Evolutionary conservation across 2,113 vertebrate genomes (phyloP).

Genomic region (Rhabdomys dilectus): DNA sequence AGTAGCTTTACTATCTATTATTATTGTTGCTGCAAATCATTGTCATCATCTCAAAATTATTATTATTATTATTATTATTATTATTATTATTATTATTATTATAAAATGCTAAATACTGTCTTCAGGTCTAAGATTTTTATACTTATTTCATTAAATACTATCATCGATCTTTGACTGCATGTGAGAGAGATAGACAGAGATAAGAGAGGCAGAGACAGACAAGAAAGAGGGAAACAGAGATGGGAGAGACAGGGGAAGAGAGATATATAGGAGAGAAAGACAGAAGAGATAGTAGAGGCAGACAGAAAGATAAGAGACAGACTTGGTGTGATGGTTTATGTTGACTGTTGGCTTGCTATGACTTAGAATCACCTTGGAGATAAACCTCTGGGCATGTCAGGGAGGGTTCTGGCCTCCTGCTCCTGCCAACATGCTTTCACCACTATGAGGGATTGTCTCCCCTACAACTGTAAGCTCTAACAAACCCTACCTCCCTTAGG

Average conservation of each 20-base stretch:
- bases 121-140: background rate
- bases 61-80: no score
- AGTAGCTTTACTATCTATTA: background rate
- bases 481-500: background rate
- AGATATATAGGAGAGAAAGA: background rate
- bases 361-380: background rate
- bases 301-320: background rate
- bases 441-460: background rate
- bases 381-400: background rate
- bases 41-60: no score
- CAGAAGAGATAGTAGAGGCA: background rate
- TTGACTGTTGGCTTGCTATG: background rate
- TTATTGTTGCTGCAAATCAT: no score
- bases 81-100: no score
- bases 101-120: background rate
- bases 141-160: background rate
- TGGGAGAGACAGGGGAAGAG: background rate
- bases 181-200: background rate
- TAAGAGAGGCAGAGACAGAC: background rate
- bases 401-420: no score
- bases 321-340: background rate
- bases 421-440: background rate
- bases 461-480: background rate
- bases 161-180: background rate
- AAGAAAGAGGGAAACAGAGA: background rate